Percentiles rank a stretch among this genome's conserved stretches.
Conservation (phyloP, 1,140 invertebrate species). For the Trypoxylus dichotomus region DNA sequence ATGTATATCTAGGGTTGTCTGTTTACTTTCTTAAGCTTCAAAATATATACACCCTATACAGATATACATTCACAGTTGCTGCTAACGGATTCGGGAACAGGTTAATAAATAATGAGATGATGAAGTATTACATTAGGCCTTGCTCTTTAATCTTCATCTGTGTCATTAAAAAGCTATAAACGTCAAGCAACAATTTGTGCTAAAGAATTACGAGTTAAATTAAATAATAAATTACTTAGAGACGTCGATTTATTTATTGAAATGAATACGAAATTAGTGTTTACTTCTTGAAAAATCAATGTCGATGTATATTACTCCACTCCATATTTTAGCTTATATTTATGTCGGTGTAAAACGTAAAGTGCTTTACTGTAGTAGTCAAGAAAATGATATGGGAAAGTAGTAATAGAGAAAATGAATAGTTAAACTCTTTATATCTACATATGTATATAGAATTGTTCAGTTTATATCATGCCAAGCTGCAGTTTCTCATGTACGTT, state of each 20-base stretch:
- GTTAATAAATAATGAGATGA: background rate
- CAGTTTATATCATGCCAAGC: too few relatives aligned
- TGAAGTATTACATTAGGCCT: background rate
- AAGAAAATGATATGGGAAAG: too few relatives aligned
- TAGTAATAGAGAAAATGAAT: too few relatives aligned
- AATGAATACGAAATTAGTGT: background rate
- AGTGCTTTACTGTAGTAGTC: too few relatives aligned
- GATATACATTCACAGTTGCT: background rate
- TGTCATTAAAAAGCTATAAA: background rate
- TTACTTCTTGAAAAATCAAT: background rate
- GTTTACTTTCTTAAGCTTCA: too few relatives aligned
- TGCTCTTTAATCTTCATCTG: background rate
- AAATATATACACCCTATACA: background rate
- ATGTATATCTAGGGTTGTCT: too few relatives aligned
- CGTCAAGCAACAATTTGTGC: background rate
- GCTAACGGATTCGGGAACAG: background rate
- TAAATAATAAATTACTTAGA: background rate
- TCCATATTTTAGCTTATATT: too few relatives aligned
- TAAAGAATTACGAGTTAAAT: background rate
- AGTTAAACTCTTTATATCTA: too few relatives aligned
- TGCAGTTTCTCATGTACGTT: too few relatives aligned
- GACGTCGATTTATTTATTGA: background rate
- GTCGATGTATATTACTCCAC: too few relatives aligned
- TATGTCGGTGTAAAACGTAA: too few relatives aligned
- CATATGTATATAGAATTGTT: too few relatives aligned